phyloP scores from a whole-genome alignment of 1,140 invertebrate species.

The Meteorus sp. region DNA sequence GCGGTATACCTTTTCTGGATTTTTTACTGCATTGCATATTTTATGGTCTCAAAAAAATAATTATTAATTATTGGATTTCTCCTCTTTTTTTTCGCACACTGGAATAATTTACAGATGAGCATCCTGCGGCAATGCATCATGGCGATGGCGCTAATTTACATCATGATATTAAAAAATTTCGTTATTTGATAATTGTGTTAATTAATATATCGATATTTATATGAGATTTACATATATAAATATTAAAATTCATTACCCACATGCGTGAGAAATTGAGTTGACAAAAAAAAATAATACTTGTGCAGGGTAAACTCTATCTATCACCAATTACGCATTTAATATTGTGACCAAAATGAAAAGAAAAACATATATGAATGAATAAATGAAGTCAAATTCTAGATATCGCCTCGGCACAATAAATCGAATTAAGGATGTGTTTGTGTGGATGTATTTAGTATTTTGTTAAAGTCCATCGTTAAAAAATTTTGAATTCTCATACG shows the following conservation, averaged over 20 bases:
- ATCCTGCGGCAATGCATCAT: constrained; percentile 60
- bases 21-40: no score
- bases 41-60: no score
- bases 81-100: no score
- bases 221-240: constrained; percentile 34
- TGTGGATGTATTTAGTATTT: constrained; percentile 47
- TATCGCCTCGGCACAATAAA: constrained; percentile 39
- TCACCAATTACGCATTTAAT: constrained; percentile 39
- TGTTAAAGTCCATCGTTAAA: constrained; percentile 37
- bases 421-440: constrained; percentile 29
- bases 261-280: constrained; percentile 5
- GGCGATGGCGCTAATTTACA: constrained; percentile 49
- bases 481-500: constrained; percentile 40
- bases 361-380: constrained; percentile 5
- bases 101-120: constrained; percentile 57
- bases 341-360: constrained; percentile 49
- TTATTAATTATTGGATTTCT: constrained; percentile 2
- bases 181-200: constrained; percentile 47
- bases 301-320: constrained; percentile 42
- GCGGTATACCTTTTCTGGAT: background rate
- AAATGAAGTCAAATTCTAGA: background rate
- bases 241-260: constrained; percentile 19
- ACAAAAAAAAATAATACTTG: constrained; percentile 33
- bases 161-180: constrained; percentile 30
- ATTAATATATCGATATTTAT: constrained; percentile 38